Evolutionary conservation across 1,140 invertebrate genomes (phyloP).

Genomic region (Papilio aristodemus): DNA sequence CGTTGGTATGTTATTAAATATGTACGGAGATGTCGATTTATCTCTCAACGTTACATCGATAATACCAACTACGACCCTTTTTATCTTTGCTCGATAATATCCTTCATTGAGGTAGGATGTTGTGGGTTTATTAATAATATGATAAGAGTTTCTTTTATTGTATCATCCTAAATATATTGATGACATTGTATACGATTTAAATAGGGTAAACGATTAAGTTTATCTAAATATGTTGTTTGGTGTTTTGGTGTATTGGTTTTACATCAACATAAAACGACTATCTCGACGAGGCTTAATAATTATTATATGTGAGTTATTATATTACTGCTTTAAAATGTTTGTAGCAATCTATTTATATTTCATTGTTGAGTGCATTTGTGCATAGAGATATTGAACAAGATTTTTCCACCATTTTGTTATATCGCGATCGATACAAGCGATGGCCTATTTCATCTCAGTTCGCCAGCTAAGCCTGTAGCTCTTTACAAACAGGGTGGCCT

Average conservation of each 20-base stretch:
- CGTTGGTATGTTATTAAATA: slow-evolving; percentile 15
- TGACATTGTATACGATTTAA: too few species aligned
- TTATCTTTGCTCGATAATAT: not conserved
- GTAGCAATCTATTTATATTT: not conserved
- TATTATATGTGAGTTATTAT: too few species aligned
- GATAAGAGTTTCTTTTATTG: too few species aligned
- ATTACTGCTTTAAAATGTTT: too few species aligned
- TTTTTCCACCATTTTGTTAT: not conserved
- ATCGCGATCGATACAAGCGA: not conserved
- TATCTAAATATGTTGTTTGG: too few species aligned
- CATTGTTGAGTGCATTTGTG: not conserved
- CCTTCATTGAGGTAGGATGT: not conserved
- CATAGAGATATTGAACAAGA: not conserved
- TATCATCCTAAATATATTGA: too few species aligned
- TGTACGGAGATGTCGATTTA: not conserved
- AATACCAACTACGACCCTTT: not conserved
- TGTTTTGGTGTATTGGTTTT: too few species aligned
- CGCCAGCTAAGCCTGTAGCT: not conserved
- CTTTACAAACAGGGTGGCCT: too few species aligned
- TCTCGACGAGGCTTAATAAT: too few species aligned
- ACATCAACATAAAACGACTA: too few species aligned
- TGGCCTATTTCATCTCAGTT: slow-evolving; percentile 7
- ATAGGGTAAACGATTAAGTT: too few species aligned
- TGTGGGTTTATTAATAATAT: not conserved
- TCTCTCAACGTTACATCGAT: not conserved